Conservation (phyloP, 2,888 invertebrate genomes). For the Ectemnius lituratus region DNA sequence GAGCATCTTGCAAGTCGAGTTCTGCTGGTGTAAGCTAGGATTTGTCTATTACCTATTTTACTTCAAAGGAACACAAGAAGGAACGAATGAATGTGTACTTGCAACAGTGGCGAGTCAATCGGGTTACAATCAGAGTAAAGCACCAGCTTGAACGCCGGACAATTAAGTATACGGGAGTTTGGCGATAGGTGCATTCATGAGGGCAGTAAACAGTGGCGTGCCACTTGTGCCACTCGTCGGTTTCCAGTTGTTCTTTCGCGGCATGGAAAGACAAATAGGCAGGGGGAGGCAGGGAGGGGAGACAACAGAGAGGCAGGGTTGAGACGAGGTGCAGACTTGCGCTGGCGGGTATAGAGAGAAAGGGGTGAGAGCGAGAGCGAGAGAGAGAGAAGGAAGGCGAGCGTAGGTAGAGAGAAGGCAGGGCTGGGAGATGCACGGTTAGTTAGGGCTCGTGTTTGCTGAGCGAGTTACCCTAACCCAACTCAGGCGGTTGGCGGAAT, state of each 20-base stretch:
- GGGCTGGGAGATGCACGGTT: conserved; percentile 75
- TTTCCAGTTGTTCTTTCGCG: conserved; percentile 64
- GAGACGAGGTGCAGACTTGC: too few species aligned
- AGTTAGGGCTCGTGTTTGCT: conserved; percentile 78
- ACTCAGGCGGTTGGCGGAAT: conserved; percentile 77
- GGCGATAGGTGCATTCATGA: conserved; percentile 57
- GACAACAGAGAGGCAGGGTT: conserved; percentile 21
- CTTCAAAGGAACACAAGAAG: too few species aligned
- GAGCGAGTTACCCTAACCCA: conserved; percentile 78
- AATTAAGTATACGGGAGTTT: too few species aligned
- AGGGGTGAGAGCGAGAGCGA: conserved; percentile 2
- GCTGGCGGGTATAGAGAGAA: conserved; percentile 31
- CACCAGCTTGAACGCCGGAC: too few species aligned
- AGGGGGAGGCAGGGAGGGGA: conserved; percentile 44
- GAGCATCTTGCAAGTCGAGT: too few species aligned
- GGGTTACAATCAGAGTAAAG: too few species aligned
- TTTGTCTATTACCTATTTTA: too few species aligned
- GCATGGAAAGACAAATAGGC: conserved; percentile 70
- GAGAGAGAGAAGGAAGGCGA: conserved; percentile 24
- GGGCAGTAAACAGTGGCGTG: conserved; percentile 39
- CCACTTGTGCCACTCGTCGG: conserved; percentile 36
- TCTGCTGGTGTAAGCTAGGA: too few species aligned
- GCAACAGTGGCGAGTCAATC: too few species aligned
- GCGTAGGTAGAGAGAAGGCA: conserved; percentile 36
- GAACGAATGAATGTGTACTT: too few species aligned